These are phyloP conservation scores for Ariolimax columbianus DNA, from an alignment of 2,888 invertebrate species.

Conservation along the genomic window DNA sequence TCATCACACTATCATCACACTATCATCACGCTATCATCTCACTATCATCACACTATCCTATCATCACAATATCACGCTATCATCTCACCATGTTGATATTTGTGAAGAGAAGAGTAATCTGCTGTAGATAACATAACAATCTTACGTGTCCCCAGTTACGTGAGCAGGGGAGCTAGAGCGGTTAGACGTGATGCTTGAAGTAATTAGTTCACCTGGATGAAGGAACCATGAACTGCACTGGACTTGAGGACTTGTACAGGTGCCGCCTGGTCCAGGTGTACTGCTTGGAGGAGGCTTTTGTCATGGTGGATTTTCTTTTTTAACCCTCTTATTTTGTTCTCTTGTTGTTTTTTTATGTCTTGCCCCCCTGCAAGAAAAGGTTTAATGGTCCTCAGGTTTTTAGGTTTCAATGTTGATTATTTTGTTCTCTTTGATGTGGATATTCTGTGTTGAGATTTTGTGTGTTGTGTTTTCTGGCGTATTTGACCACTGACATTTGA, in stretches of 20 bases:
- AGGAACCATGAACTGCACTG: neutral
- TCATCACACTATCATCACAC: no score
- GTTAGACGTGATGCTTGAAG: neutral
- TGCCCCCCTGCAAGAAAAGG: neutral
- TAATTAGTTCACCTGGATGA: neutral
- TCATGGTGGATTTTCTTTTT: neutral
- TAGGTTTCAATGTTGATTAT: neutral
- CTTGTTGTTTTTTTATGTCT: neutral
- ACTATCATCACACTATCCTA: no score
- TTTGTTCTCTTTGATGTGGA: constrained; percentile 33
- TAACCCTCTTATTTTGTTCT: neutral
- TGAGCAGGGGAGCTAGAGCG: neutral
- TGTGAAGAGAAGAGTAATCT: no score
- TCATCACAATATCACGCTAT: no score
- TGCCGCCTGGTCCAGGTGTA: neutral
- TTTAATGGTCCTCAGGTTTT: neutral
- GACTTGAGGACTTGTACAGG: constrained; percentile 22
- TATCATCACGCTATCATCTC: no score
- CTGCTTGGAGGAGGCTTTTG: constrained; percentile 9
- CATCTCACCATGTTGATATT: no score
- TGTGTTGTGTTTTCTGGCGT: constrained; percentile 43
- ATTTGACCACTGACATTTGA: constrained; percentile 12
- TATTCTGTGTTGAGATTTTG: neutral
- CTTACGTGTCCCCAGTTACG: no score
- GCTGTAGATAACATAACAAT: no score